These are phyloP conservation scores for Teleogryllus oceanicus DNA, from an alignment of 2,888 invertebrate species.

Conservation along the genomic window DNA sequence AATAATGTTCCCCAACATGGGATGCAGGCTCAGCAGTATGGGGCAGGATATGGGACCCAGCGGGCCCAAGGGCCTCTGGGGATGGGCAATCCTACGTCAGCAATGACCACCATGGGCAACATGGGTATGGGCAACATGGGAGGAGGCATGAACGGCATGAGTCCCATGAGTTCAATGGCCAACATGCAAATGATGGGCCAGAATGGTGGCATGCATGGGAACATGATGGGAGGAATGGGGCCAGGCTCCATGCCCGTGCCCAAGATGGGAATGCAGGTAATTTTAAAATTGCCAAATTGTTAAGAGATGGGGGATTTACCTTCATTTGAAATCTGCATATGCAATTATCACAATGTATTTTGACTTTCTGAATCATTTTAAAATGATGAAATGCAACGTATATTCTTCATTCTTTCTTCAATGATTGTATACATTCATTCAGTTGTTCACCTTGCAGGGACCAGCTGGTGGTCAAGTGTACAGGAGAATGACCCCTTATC, in stretches of 20 bases:
- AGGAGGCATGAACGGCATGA: constrained; percentile 58
- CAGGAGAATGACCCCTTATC: constrained; percentile 80
- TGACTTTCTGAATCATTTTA: background rate
- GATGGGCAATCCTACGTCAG: constrained; percentile 49
- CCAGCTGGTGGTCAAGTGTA: constrained; percentile 53
- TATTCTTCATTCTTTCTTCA: no score
- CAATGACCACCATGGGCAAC: constrained; percentile 55
- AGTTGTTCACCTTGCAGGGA: constrained; percentile 33
- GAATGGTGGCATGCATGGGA: constrained; percentile 40
- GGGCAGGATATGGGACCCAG: constrained; percentile 56
- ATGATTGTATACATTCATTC: no score
- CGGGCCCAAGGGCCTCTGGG: constrained; percentile 55
- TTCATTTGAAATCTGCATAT: no score
- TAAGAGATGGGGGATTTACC: no score
- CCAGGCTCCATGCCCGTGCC: constrained; percentile 36
- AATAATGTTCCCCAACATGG: constrained; percentile 57
- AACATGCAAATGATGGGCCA: constrained; percentile 56
- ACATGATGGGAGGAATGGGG: constrained; percentile 41
- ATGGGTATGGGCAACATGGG: constrained; percentile 43
- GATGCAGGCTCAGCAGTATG: constrained; percentile 62
- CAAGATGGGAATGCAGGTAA: constrained; percentile 45
- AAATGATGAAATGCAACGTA: no score
- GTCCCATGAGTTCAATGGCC: constrained; percentile 64
- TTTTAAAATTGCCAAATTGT: constrained; percentile 42
- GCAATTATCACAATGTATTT: background rate